Evolutionary conservation across 1,140 invertebrate species (phyloP).

Genomic region (Euwallacea similis): DNA sequence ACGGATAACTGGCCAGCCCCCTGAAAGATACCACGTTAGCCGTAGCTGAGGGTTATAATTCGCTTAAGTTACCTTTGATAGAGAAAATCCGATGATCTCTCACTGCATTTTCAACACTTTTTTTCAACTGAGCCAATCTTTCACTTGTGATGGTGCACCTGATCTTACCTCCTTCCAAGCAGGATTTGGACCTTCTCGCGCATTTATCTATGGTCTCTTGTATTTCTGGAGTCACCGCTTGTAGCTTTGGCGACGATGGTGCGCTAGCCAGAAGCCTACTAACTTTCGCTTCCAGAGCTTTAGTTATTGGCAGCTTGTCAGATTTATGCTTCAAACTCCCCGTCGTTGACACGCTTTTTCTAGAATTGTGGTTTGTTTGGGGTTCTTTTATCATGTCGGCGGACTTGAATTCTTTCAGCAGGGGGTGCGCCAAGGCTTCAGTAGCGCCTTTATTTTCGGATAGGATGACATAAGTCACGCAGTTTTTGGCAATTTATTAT

Average conservation of each 20-base stretch:
- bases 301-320: neutral
- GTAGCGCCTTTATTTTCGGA: too few relatives aligned
- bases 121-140: conserved; percentile 54
- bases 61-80: conserved; percentile 52
- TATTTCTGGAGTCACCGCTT: conserved; percentile 31
- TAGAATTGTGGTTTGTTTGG: neutral
- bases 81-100: conserved; percentile 58
- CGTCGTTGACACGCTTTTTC: neutral
- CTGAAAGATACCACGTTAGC: conserved; percentile 27
- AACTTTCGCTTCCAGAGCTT: conserved; percentile 17
- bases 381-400: neutral
- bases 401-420: too few relatives aligned
- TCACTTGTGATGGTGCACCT: conserved; percentile 54
- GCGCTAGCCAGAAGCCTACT: conserved; percentile 26
- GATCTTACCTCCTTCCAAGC: conserved; percentile 42
- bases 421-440: too few relatives aligned
- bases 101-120: conserved; percentile 57
- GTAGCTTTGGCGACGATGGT: conserved; percentile 35
- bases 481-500: too few relatives aligned
- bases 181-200: conserved; percentile 42
- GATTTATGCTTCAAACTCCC: neutral
- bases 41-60: neutral
- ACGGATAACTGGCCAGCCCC: conserved; percentile 57
- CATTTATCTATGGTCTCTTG: conserved; percentile 38
- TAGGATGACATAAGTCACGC: too few relatives aligned